Evolutionary conservation across 2,797 vertebrate genomes (phyloP).

Genomic region (Coendou prehensilis): DNA sequence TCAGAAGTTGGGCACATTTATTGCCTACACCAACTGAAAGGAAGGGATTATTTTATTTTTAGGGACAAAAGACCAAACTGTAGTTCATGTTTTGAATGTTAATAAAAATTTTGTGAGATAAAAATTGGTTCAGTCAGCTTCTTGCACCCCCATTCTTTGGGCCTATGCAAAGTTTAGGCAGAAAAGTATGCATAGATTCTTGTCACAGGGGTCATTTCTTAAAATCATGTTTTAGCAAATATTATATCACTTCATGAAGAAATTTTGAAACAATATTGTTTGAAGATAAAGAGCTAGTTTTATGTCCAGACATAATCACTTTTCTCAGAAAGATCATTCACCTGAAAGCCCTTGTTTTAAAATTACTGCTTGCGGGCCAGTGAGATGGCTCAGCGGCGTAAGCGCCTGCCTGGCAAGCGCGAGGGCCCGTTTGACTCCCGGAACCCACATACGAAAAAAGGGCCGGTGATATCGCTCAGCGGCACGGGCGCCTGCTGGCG

Average conservation of each 20-base stretch:
- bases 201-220: neutral
- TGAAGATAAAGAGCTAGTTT: conserved; percentile 44
- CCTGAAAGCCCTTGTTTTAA: conserved; percentile 56
- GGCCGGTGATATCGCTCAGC: too few species aligned
- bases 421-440: too few species aligned
- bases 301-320: conserved; percentile 4
- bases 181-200: neutral
- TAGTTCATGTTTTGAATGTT: conserved; percentile 5
- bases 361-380: neutral
- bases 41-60: conserved; percentile 13
- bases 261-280: conserved; percentile 58
- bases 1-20: neutral
- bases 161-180: neutral
- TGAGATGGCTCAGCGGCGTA: too few species aligned
- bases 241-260: conserved; percentile 1
- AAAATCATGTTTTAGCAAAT: conserved; percentile 56
- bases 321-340: conserved; percentile 66
- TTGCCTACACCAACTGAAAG: neutral
- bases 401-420: too few species aligned
- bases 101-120: conserved; percentile 22
- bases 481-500: too few species aligned
- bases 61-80: neutral
- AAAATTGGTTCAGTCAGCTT: neutral
- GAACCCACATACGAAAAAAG: too few species aligned
- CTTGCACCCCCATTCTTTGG: neutral